Conservation (phyloP, 2,113 vertebrate genomes). For the Bubo blakistoni region DNA sequence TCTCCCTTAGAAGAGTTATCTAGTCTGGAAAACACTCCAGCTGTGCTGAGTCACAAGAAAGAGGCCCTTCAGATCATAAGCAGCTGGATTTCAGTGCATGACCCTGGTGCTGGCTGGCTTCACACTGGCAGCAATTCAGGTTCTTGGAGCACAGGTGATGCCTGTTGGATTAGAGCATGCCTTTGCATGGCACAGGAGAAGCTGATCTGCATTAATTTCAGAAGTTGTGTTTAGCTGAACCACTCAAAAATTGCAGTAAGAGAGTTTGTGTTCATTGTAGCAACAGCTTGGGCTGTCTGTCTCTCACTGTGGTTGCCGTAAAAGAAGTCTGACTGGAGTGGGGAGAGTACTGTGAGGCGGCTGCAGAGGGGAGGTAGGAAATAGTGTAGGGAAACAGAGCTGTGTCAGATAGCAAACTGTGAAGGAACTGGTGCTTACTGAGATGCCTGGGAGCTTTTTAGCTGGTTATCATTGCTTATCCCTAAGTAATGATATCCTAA, state of each 20-base stretch:
- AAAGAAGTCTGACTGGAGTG: not conserved
- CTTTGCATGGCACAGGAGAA: not conserved
- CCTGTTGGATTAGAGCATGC: not conserved
- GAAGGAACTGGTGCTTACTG: not conserved
- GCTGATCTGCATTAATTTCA: not conserved
- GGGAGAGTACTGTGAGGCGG: not conserved
- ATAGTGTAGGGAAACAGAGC: not conserved
- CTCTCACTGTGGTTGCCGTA: not conserved
- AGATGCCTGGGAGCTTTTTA: not conserved
- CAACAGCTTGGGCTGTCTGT: not conserved
- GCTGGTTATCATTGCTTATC: not conserved
- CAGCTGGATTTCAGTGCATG: not conserved
- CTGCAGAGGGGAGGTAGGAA: not conserved
- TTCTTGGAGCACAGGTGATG: not conserved
- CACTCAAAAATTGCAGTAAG: fast-evolving
- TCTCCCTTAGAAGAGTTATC: not conserved
- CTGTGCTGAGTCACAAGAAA: not conserved
- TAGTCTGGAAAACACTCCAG: not conserved
- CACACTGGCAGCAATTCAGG: not conserved
- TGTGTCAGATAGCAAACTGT: not conserved
- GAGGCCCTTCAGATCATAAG: not conserved
- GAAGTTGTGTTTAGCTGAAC: not conserved
- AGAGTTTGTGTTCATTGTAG: not conserved
- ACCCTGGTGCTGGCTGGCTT: not conserved
- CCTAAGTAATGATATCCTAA: not conserved